These are phyloP conservation scores for Cephus nigrinus DNA, from an alignment of 2,888 invertebrate genomes.

Conservation along the genomic window DNA sequence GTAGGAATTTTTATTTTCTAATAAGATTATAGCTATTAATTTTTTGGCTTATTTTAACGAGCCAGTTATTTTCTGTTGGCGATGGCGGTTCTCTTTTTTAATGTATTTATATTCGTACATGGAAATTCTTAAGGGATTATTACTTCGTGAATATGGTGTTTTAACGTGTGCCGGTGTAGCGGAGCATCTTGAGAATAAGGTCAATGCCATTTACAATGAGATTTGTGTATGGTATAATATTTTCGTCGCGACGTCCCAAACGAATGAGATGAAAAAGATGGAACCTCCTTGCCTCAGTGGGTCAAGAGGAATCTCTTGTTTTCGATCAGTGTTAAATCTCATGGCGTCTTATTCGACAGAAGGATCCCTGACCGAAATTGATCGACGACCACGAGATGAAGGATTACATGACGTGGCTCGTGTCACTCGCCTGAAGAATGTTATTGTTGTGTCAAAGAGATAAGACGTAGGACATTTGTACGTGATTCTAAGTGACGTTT, in stretches of 20 bases:
- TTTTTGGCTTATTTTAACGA: neutral
- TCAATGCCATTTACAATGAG: neutral
- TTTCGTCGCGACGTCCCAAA: constrained; percentile 1
- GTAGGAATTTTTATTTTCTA: neutral
- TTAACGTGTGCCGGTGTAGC: neutral
- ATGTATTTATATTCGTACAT: neutral
- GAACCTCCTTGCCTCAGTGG: neutral
- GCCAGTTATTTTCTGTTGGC: no score
- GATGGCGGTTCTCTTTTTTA: no score
- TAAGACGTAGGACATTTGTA: neutral
- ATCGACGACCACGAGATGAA: constrained; percentile 10
- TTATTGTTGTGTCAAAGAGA: neutral
- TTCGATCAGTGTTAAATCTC: neutral
- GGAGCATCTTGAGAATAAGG: neutral
- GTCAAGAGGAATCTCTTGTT: constrained; percentile 3
- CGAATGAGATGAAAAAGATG: neutral
- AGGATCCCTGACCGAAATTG: constrained; percentile 31
- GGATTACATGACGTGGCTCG: neutral
- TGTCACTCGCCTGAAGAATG: neutral
- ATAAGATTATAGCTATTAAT: neutral
- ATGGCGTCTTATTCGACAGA: neutral
- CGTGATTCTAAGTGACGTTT: neutral
- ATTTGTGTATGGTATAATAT: neutral
- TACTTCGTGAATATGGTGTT: neutral
- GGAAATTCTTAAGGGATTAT: neutral